These are phyloP conservation scores for Bactericera cockerelli DNA, from an alignment of 1,140 invertebrate genomes.

Conservation along the genomic window DNA sequence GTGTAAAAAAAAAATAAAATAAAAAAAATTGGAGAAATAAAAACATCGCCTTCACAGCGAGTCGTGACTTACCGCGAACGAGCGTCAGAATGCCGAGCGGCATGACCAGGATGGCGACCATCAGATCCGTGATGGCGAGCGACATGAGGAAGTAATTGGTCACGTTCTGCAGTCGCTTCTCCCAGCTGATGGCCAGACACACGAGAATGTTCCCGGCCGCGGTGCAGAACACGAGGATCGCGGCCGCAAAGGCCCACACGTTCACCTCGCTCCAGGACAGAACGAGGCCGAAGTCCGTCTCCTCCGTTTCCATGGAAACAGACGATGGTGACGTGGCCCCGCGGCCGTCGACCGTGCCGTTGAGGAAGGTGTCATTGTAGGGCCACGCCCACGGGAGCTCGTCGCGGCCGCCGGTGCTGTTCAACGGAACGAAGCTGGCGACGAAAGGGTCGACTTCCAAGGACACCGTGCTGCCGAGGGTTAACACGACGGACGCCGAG, in stretches of 20 bases:
- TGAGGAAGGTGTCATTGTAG: background rate
- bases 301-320: slow-evolving; percentile 11
- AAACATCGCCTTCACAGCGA: background rate
- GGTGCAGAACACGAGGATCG: slow-evolving; percentile 69
- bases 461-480: no score
- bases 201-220: slow-evolving; percentile 88
- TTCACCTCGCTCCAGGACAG: slow-evolving; percentile 32
- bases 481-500: no score
- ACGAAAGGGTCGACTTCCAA: no score
- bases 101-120: slow-evolving; percentile 85
- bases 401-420: background rate
- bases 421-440: background rate
- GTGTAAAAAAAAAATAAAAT: background rate
- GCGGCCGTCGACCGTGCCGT: background rate
- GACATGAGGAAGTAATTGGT: slow-evolving; percentile 96
- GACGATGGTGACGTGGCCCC: background rate
- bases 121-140: slow-evolving; percentile 83
- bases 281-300: background rate
- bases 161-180: slow-evolving; percentile 77
- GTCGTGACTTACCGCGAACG: slow-evolving; percentile 45
- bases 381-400: no score
- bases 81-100: slow-evolving; percentile 68
- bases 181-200: slow-evolving; percentile 77
- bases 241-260: slow-evolving; percentile 57
- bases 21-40: background rate